phyloP scores from a whole-genome alignment of 2,113 vertebrate species.

The Diphyllodes magnificus region DNA sequence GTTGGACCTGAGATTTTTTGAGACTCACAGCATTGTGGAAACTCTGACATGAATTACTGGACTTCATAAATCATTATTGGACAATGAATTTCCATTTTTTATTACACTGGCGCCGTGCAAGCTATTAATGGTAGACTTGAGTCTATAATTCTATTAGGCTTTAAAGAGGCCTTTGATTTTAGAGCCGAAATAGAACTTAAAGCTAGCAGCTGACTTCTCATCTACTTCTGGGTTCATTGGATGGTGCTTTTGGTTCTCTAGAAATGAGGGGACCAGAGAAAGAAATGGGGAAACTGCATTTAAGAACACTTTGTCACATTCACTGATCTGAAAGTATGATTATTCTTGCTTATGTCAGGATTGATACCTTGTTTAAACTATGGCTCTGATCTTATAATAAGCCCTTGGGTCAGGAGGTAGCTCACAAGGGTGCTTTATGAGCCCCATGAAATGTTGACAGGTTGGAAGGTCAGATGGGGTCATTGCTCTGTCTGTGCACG shows the following conservation, averaged over 20 bases:
- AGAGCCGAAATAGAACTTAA: neutral
- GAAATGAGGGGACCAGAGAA: neutral
- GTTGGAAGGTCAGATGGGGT: neutral
- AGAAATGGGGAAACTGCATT: neutral
- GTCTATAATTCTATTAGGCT: constrained; percentile 24
- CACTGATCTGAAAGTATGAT: neutral
- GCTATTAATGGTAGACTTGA: constrained; percentile 13
- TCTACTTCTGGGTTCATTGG: neutral
- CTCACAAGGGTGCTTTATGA: neutral
- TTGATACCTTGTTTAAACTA: neutral
- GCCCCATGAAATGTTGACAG: neutral
- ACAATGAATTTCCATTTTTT: constrained; percentile 27
- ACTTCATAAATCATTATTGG: constrained; percentile 7
- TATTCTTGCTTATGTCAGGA: neutral
- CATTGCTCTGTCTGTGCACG: neutral
- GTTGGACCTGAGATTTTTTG: neutral
- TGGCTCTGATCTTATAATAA: neutral
- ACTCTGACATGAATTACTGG: constrained; percentile 17
- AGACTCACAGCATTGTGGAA: neutral
- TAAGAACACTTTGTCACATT: neutral
- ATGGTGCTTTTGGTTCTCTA: neutral
- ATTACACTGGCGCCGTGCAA: constrained; percentile 20
- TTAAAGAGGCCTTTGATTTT: constrained; percentile 31
- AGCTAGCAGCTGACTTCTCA: neutral
- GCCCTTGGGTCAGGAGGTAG: neutral